Conservation (phyloP, 2,888 invertebrate species). For the Erebia palarica region DNA sequence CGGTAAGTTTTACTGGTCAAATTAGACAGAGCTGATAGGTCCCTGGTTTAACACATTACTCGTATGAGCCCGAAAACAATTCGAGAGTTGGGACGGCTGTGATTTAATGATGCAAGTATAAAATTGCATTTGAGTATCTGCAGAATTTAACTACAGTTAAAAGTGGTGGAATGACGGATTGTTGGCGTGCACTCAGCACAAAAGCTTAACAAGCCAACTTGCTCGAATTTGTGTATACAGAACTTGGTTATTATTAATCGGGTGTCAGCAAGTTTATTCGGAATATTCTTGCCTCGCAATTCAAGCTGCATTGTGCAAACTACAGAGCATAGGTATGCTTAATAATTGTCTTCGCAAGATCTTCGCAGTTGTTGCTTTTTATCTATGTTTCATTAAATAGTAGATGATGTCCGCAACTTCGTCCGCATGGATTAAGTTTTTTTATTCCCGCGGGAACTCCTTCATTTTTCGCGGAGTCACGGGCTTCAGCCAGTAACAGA, state of each 20-base stretch:
- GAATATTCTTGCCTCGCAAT: constrained; percentile 52
- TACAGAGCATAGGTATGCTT: constrained; percentile 6
- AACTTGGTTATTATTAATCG: constrained; percentile 63
- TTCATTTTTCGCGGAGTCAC: too few species aligned
- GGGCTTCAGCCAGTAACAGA: too few species aligned
- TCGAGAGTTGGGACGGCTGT: too few species aligned
- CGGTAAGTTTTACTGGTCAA: too few species aligned
- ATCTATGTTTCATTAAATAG: constrained; percentile 15
- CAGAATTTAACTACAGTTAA: not conserved
- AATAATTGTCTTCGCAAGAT: constrained; percentile 8
- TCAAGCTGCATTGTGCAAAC: constrained; percentile 23
- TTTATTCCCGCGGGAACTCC: too few species aligned
- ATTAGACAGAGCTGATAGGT: too few species aligned
- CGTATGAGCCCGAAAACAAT: too few species aligned
- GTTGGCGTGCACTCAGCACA: constrained; percentile 51
- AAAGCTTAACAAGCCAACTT: constrained; percentile 67
- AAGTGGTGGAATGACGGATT: constrained; percentile 29
- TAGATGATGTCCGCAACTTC: too few species aligned
- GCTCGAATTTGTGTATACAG: constrained; percentile 59
- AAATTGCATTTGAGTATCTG: too few species aligned
- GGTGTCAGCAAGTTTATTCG: constrained; percentile 55
- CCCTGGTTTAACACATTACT: too few species aligned
- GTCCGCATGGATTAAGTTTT: too few species aligned
- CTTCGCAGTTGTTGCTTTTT: not conserved
- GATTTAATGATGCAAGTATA: too few species aligned